These are phyloP conservation scores for Manacus vitellinus DNA, from an alignment of 2,113 vertebrate genomes.

Conservation along the genomic window DNA sequence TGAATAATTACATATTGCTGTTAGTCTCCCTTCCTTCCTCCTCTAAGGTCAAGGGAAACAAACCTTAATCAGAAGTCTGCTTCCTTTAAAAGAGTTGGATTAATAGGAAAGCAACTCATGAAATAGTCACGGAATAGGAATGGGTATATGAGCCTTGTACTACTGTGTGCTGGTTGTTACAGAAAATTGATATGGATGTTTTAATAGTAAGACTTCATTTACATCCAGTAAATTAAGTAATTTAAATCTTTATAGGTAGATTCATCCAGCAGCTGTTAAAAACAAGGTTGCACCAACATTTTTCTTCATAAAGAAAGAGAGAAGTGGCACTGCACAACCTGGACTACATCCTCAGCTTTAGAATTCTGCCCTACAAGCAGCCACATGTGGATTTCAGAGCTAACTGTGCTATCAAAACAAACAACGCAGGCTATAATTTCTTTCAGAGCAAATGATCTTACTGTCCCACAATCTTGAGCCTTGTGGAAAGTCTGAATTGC, in stretches of 20 bases:
- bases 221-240: background rate
- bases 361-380: background rate
- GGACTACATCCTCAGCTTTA: background rate
- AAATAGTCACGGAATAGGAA: background rate
- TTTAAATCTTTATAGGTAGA: background rate
- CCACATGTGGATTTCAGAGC: background rate
- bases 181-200: background rate
- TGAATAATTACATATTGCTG: background rate
- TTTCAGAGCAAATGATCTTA: background rate
- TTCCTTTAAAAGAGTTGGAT: background rate
- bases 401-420: background rate
- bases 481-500: background rate
- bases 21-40: background rate
- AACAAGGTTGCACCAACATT: background rate
- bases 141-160: background rate
- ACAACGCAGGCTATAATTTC: background rate
- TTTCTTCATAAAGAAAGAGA: background rate
- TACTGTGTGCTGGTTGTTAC: background rate
- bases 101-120: background rate
- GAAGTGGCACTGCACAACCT: background rate
- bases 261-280: background rate
- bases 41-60: background rate
- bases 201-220: background rate
- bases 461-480: background rate
- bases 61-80: background rate